phyloP scores from a whole-genome alignment of 2,888 invertebrate species.

The Scelioninae gen. 1 region DNA sequence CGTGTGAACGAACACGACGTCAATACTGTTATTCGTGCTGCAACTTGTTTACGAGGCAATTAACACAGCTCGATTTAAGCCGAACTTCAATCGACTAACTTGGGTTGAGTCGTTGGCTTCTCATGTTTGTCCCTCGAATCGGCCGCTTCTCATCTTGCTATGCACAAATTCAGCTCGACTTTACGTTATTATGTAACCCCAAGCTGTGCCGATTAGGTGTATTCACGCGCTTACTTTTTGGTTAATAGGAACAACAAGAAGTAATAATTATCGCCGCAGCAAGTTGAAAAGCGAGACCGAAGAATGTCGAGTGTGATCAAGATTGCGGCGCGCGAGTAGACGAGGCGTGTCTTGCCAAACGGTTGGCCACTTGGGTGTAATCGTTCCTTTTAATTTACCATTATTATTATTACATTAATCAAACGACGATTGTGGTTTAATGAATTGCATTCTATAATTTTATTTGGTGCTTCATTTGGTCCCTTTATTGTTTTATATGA shows the following conservation, averaged over 20 bases:
- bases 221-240: conserved; percentile 37
- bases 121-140: conserved; percentile 33
- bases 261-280: conserved; percentile 58
- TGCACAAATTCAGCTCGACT: conserved; percentile 6
- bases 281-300: conserved; percentile 47
- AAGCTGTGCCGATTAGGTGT: conserved; percentile 20
- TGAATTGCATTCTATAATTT: too few relatives aligned
- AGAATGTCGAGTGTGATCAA: conserved; percentile 52
- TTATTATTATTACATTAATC: conserved; percentile 12
- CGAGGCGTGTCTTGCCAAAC: conserved; percentile 55
- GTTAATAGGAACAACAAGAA: conserved; percentile 47
- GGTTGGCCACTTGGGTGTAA: conserved; percentile 27
- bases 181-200: conserved; percentile 9
- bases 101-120: conserved; percentile 27
- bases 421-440: too few relatives aligned
- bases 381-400: conserved; percentile 31
- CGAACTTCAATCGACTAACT: conserved; percentile 62
- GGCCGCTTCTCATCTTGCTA: conserved; percentile 20
- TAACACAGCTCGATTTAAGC: conserved; percentile 72
- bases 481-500: too few relatives aligned
- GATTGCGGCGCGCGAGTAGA: conserved; percentile 42
- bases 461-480: too few relatives aligned
- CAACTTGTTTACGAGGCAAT: conserved; percentile 75
- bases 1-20: conserved; percentile 62
- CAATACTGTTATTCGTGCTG: conserved; percentile 70